Evolutionary conservation across 2,888 invertebrate species (phyloP), one percentile per base, ranked within the genome.

Genomic region (Bedellia somnulentella): DNA sequence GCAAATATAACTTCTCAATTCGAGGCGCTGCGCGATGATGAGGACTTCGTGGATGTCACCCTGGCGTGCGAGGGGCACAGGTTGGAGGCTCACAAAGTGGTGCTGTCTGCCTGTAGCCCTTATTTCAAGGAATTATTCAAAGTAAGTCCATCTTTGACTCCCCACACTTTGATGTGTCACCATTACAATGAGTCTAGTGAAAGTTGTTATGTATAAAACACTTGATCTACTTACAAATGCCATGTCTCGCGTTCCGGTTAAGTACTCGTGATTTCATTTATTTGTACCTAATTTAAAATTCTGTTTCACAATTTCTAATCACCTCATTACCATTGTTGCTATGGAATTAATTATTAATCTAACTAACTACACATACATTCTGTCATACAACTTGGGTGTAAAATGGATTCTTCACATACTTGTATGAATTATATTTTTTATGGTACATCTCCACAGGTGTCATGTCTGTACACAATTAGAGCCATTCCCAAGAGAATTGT

Each of bases 11-110:
- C 89, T 56, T 86, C 87, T 63, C 89, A 89, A 68, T 89, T 90
- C 78, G 89, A 88, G 77, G 82, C 86, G 55, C 79, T 90, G 54
- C 80, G 89, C 61, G 86, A 87, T 77, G 87, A 87, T 76, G 89
- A 89, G 80, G 87, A 88, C 75, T 89, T 90, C 77, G 89, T 89
- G 57, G 90, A 90, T 79, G 89, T 90, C 58, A 90, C 89, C 49
- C 81, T 90, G 62, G 89, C 89, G 52, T 89, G 89, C 73, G 89
- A 89, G 58, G 90, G 89, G 46, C 83, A 86, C 67, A 81, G 85
- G 59, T 78, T 90, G 55, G 86, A 87, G 73, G 90, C 90, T 46
- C 90, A 90, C 77, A 89, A 89, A 80, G 85, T 90, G 64, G 86
- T 87, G 49, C 80, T 90, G 43, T 89, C 89, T 40, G 90, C 90